phyloP scores from a whole-genome alignment of 2,113 vertebrate species.

The Oryzias curvinotus region DNA sequence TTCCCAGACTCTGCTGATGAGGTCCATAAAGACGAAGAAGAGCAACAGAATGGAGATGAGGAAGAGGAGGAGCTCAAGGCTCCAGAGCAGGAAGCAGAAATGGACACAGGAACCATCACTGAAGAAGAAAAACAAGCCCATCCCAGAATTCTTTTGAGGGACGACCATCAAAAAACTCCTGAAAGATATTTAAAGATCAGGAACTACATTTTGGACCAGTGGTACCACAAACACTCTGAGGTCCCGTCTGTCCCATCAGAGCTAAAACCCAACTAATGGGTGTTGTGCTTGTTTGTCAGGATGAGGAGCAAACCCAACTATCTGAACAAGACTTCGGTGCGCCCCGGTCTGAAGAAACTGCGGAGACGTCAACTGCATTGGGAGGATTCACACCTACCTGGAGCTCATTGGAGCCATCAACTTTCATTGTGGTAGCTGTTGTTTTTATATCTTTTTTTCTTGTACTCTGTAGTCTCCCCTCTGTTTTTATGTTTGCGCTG shows the following conservation, averaged over 20 bases:
- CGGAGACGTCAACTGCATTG: conserved; percentile 98
- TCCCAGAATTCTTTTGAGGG: conserved; percentile 98
- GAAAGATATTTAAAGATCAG: conserved; percentile 96
- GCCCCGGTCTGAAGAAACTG: conserved; percentile 97
- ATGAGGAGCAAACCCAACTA: conserved; percentile 90
- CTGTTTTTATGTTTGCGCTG: no score
- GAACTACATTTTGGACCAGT: conserved; percentile 98
- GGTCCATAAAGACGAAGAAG: conserved; percentile 20
- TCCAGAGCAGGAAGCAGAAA: conserved; percentile 88
- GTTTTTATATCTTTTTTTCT: neutral
- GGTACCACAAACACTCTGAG: conserved; percentile 72
- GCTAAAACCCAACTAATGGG: neutral
- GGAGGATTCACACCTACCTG: conserved; percentile 95
- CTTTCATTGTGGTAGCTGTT: conserved; percentile 88
- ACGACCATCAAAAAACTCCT: conserved; percentile 91
- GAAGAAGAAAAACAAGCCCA: conserved; percentile 97
- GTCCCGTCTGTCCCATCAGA: neutral
- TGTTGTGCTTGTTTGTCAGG: conserved; percentile 63
- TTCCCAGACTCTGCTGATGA: conserved; percentile 37
- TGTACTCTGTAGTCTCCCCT: neutral
- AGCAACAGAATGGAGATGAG: conserved; percentile 65
- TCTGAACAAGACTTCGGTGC: conserved; percentile 97
- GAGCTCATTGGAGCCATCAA: conserved; percentile 97
- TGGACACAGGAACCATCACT: conserved; percentile 83
- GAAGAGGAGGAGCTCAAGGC: conserved; percentile 87